Base-by-base conservation (phyloP, 2,113 vertebrate genomes). In the Falco punctatus region DNA sequence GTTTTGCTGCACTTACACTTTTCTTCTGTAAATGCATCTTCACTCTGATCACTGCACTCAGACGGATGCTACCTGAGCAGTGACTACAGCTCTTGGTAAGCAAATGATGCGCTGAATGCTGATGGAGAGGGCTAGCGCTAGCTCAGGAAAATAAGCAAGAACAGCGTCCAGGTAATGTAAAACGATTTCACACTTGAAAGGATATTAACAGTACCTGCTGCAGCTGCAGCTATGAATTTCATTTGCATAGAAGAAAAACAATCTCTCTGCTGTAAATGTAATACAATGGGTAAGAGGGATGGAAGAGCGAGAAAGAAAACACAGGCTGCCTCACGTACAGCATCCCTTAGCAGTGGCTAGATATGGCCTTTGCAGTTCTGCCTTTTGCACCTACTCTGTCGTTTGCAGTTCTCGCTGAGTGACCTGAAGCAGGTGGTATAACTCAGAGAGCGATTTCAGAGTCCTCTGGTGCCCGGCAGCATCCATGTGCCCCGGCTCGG, bases 361-460 rank as follows among this genome's bases (percentile, higher is more conserved):
- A 22, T 1, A 38, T 5, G 27, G 32, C 69, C 70, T 48, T 26
- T 20, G 66, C 66, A 18, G 52, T 24, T 74, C 27, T 85, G 71
- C 74, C 44, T 52, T 82, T 64, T 23, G 78, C 81, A 81, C 6
- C 86, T 57, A 89, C 49, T 81, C 84, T 2, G 33, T 38, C 49
- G 94, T 75, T 73, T 79, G 94, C 94, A 98, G 67, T 8, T 98
- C 92, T 87, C 9, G 93, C n/a, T 97, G 97, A 5, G 97, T 97
- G 70, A 99, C 98, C 46, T 93, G 97, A 6, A 99, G 96, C 83
- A 99, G 98, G 51, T 92, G 96, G 13, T 96, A 99, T 51, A 99
- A 94, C 90, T 99, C 92, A 12, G 96, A 95, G 88, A 99, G 97
- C 57, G 98, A 98, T 10, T 90, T 92, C 49, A 97, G 96, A 57